Evolutionary conservation across 2,888 invertebrate species (phyloP).

Genomic region (Megamerina dolium): DNA sequence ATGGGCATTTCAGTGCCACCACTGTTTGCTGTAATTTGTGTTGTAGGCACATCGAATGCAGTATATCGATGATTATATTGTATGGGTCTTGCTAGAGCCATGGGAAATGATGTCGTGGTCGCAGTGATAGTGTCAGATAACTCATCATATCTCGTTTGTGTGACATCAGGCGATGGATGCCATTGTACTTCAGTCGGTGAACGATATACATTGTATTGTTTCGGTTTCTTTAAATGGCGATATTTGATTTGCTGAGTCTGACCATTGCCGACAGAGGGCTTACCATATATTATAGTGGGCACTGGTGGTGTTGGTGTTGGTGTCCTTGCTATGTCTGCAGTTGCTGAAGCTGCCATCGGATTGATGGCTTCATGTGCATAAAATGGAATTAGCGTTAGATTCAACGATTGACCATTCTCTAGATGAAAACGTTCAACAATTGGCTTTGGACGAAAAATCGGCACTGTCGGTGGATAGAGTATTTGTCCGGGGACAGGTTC

Average conservation of each 20-base stretch:
- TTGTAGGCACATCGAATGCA: not conserved
- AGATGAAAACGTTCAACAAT: slow-evolving; percentile 32
- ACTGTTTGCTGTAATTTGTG: slow-evolving; percentile 6
- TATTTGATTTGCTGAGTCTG: slow-evolving; percentile 5
- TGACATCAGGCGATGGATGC: slow-evolving; percentile 17
- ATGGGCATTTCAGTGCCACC: not conserved
- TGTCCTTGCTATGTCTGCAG: not conserved
- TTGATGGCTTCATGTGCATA: slow-evolving; percentile 43
- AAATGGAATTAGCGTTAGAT: slow-evolving; percentile 42
- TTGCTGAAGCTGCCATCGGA: slow-evolving; percentile 5
- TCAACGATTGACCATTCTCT: slow-evolving; percentile 24
- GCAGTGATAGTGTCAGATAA: not conserved
- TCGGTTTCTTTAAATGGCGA: slow-evolving; percentile 27
- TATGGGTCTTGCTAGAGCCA: slow-evolving; percentile 18
- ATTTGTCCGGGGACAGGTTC: slow-evolving; percentile 45
- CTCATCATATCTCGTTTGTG: no score
- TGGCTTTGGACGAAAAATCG: slow-evolving; percentile 38
- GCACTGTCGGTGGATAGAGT: slow-evolving; percentile 40
- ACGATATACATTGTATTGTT: slow-evolving; percentile 31
- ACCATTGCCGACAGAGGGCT: slow-evolving; percentile 15
- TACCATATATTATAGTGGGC: slow-evolving; percentile 18
- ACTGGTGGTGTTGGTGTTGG: slow-evolving; percentile 3
- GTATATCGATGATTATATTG: slow-evolving; percentile 30
- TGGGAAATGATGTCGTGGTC: slow-evolving; percentile 16
- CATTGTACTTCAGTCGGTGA: slow-evolving; percentile 34